Conservation (phyloP, 92 coral and sea anemone genomes). For the Porites cylindrica region DNA sequence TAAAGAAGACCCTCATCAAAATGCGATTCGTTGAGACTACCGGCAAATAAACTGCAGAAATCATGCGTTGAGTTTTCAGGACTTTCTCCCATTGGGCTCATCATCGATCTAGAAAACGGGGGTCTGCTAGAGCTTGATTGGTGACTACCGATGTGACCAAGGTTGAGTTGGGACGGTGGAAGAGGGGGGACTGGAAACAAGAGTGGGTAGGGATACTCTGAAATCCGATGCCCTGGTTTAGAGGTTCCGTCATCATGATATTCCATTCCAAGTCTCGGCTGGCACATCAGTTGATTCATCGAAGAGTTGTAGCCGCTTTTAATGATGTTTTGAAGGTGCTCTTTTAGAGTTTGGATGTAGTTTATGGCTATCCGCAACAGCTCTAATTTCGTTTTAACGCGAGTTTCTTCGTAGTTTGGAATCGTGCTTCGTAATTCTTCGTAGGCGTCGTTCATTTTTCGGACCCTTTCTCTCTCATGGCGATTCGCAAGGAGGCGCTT, state of each 20-base stretch:
- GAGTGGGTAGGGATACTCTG: conserved; percentile 22
- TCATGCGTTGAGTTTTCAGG: conserved; percentile 19
- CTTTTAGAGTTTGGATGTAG: conserved; percentile 64
- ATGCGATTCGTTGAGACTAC: conserved; percentile 15
- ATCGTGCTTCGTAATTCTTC: conserved; percentile 61
- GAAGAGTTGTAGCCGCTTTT: conserved; percentile 18
- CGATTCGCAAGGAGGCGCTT: conserved; percentile 67
- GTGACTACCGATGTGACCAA: conserved; percentile 12
- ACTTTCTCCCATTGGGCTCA: neutral
- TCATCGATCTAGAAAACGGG: conserved; percentile 12
- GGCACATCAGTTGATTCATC: neutral
- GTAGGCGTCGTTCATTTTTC: conserved; percentile 75
- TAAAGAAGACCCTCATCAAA: conserved; percentile 21
- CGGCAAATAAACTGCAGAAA: conserved; percentile 26
- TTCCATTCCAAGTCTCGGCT: conserved; percentile 21
- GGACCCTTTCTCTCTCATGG: conserved; percentile 71
- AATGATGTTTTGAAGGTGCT: conserved; percentile 2
- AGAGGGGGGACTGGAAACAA: conserved; percentile 17
- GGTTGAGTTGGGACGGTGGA: conserved; percentile 17
- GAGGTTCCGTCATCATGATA: neutral
- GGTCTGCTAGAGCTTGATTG: neutral
- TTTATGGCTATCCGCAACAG: conserved; percentile 63
- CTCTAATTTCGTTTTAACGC: conserved; percentile 66
- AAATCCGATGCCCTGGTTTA: neutral
- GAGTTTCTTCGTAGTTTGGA: conserved; percentile 56